phyloP scores from a whole-genome alignment of 2,113 vertebrate genomes.

The Muntiacus reevesi region DNA sequence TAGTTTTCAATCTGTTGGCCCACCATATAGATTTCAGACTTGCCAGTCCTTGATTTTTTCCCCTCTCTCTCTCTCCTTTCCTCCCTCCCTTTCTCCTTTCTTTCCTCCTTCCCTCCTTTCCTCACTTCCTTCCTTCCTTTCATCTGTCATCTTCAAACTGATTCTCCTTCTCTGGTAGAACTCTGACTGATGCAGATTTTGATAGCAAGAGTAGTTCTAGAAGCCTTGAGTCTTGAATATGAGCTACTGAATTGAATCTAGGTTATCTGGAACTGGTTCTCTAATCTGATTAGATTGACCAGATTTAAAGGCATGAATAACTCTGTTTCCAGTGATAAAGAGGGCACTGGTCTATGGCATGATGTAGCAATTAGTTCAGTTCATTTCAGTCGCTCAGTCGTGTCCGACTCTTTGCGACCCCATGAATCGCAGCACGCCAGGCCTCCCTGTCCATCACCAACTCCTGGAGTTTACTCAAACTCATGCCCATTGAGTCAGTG shows the following conservation, averaged over 20 bases:
- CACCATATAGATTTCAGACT: not conserved
- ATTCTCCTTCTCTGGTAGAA: not conserved
- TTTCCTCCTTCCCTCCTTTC: too few relatives aligned
- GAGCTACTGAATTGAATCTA: not conserved
- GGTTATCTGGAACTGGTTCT: not conserved
- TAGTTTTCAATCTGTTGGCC: not conserved
- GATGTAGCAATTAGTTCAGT: too few relatives aligned
- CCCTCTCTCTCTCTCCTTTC: not conserved
- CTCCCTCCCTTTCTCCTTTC: too few relatives aligned
- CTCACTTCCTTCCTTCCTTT: not conserved
- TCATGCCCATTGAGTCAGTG: too few relatives aligned
- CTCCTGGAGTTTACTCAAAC: too few relatives aligned
- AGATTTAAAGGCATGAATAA: not conserved
- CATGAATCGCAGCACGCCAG: too few relatives aligned
- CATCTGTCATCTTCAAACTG: not conserved
- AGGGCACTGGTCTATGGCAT: not conserved
- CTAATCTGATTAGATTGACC: not conserved
- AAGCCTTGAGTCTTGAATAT: not conserved
- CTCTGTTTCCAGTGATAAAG: not conserved
- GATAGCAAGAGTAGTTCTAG: not conserved
- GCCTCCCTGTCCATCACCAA: too few relatives aligned
- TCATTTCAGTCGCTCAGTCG: too few relatives aligned
- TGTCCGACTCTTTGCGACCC: too few relatives aligned
- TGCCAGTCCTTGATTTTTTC: not conserved
- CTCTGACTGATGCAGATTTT: not conserved